Evolutionary conservation across 1,140 invertebrate genomes (phyloP).

Genomic region (Brachionus rotundiformis): DNA sequence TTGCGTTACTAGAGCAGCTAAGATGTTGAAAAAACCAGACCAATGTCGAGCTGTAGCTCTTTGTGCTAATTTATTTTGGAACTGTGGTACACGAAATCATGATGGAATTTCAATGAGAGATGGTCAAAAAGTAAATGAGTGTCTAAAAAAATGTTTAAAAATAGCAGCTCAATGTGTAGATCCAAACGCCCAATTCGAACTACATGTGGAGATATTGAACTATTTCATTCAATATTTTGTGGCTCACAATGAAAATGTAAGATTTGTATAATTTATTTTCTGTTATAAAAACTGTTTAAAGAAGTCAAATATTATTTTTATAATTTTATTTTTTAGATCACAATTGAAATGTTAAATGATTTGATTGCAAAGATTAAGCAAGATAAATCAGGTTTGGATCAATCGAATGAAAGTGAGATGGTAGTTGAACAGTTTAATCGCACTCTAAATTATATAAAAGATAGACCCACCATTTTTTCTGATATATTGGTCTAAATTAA

Average conservation of each 20-base stretch:
- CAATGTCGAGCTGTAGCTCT: slow-evolving; percentile 86
- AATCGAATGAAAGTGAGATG: slow-evolving; percentile 30
- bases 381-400: background rate
- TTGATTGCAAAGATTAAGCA: slow-evolving; percentile 35
- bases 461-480: background rate
- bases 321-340: background rate
- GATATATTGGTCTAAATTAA: background rate
- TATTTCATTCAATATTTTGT: slow-evolving; percentile 92
- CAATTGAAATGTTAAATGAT: slow-evolving; percentile 40
- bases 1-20: slow-evolving; percentile 87
- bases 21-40: slow-evolving; percentile 94
- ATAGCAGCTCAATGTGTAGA: slow-evolving; percentile 97
- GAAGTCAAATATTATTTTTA: background rate
- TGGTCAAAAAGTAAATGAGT: slow-evolving; percentile 78
- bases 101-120: background rate
- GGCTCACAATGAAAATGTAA: slow-evolving; percentile 82
- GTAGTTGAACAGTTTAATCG: slow-evolving; percentile 23
- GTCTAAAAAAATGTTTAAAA: slow-evolving; percentile 88
- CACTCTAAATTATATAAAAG: slow-evolving; percentile 17
- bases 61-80: slow-evolving; percentile 93
- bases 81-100: background rate
- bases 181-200: slow-evolving; percentile 88
- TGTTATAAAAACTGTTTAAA: no score
- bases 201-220: slow-evolving; percentile 90
- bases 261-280: background rate